Conservation (phyloP, 2,888 invertebrate genomes). For the Drosophila atroscutellata region DNA sequence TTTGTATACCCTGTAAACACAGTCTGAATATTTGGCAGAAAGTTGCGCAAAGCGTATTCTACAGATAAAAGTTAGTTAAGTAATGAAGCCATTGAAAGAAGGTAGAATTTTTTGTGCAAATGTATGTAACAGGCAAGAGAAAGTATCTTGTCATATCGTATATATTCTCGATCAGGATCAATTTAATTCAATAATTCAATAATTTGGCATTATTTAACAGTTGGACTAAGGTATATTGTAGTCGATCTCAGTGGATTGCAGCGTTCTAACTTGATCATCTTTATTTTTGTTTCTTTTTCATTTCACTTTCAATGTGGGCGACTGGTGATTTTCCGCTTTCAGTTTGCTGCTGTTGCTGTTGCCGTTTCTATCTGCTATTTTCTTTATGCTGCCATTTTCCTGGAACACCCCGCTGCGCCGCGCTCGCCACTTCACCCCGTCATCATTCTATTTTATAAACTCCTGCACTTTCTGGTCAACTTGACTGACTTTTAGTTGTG, state of each 20-base stretch:
- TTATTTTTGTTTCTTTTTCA: conserved; percentile 26
- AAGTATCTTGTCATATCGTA: neutral
- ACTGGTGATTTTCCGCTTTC: conserved; percentile 35
- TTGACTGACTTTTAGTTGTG: conserved; percentile 79
- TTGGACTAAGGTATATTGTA: neutral
- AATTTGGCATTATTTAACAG: neutral
- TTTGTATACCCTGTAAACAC: conserved; percentile 9
- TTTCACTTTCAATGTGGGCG: conserved; percentile 57
- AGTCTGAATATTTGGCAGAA: neutral
- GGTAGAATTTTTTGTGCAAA: neutral
- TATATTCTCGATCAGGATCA: neutral
- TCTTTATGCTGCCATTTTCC: conserved; percentile 61
- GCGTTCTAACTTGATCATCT: neutral
- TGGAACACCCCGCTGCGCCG: conserved; percentile 8
- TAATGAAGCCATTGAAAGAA: neutral
- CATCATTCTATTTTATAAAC: conserved; percentile 77
- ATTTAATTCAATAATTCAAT: too few relatives aligned
- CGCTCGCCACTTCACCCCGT: conserved; percentile 23
- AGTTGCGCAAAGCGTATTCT: neutral
- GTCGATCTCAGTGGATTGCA: neutral
- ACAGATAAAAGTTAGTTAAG: neutral
- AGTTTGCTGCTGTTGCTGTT: conserved; percentile 24
- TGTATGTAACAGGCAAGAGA: neutral
- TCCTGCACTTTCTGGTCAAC: conserved; percentile 78
- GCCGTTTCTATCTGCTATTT: conserved; percentile 54